Evolutionary conservation across 2,797 vertebrate species (phyloP).

Genomic region (Coilia nasus): DNA sequence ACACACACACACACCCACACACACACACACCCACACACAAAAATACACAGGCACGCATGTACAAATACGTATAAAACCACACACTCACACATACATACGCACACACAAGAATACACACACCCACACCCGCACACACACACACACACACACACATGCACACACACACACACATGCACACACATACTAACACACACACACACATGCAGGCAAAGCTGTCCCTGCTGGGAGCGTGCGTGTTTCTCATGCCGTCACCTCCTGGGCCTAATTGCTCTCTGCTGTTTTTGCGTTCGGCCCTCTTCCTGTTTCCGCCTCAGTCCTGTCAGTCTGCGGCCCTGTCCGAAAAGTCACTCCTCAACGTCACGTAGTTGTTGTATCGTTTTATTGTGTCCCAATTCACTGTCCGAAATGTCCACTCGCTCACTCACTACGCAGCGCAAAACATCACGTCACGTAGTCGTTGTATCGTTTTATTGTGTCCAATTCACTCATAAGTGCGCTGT

Average conservation of each 20-base stretch:
- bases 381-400: no score
- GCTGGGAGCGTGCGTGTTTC: neutral
- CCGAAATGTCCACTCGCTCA: no score
- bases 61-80: neutral
- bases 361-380: no score
- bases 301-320: neutral
- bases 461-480: no score
- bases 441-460: no score
- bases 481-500: no score
- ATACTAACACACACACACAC: neutral
- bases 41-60: neutral
- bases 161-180: neutral
- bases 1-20: neutral
- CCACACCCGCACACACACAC: neutral
- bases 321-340: no score
- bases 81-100: neutral
- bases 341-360: no score
- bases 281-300: conserved; percentile 24
- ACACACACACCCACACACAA: neutral
- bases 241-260: conserved; percentile 25
- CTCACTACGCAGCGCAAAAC: no score
- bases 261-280: conserved; percentile 28
- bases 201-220: neutral
- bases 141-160: neutral
- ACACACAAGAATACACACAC: neutral